Base-by-base conservation (phyloP, 2,113 vertebrate species). In the Microtus oregoni region DNA sequence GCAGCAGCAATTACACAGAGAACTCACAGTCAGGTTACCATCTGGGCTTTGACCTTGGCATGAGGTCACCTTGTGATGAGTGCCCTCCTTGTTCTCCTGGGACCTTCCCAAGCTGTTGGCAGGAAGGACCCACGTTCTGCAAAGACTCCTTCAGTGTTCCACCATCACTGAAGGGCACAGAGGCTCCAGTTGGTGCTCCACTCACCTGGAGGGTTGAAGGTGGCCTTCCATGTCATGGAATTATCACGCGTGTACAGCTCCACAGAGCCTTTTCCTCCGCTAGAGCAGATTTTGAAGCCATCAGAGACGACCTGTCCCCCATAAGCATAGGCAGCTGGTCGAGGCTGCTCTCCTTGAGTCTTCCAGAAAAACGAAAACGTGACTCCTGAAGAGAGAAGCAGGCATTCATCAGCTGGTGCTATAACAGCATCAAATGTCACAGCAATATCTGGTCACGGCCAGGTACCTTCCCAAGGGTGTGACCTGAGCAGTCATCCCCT, bases 361-460 rank as follows among this genome's bases (percentile, higher is more conserved):
- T 99, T 99, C 99, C 99, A 99, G 98, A 99, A 99, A 95, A 99
- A 99, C 7, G 99, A 99, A 95, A 99, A 99, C 0, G 99, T 99
- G 77, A 99, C 99, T 38, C 99, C 99, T 99, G 94, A 12, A n/a
- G 26, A 81, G 83, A 90, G 55, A 94, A 50, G 1, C 35, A 44
- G 1, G 1, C 17, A 47, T 5, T 14, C 15, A 77, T 86, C 38
- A 68, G 70, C 14, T 8, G 9, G 9, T 3, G 22, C 44, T 52
- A 24, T 58, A 44, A 41, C 26, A 5, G 20, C 38, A 41, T 7
- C 26, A 77, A 30, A 52, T 20, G 6, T 11, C 38, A 5, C 20
- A 20, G 22, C 28, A 4, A 24, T 9, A n/a, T 12, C n/a, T 20
- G 7, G 26, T 35, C 13, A 30, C 26, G 32, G 26, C 13, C 86